Conservation (phyloP, 1,140 invertebrate species). For the Scylla paramamosain region DNA sequence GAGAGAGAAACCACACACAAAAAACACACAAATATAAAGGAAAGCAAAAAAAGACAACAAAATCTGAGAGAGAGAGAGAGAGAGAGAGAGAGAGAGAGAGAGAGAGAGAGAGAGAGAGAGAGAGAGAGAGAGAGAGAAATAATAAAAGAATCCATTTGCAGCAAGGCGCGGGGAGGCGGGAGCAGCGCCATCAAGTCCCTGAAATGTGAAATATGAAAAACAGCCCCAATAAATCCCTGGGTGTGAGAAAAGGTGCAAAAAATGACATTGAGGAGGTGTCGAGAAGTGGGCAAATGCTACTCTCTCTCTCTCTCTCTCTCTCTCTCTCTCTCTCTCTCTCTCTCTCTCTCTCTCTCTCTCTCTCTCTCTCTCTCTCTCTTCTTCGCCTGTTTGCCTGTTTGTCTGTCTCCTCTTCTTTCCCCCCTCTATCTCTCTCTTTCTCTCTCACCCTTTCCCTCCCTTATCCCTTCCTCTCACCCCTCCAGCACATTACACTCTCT, state of each 20-base stretch:
- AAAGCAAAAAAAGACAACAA: too few species aligned
- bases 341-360: slow-evolving; percentile 48
- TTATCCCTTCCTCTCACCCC: background rate
- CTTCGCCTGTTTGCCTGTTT: background rate
- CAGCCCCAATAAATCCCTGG: background rate
- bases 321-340: slow-evolving; percentile 39
- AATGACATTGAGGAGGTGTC: too few species aligned
- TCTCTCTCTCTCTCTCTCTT: slow-evolving; percentile 51
- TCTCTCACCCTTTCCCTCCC: background rate
- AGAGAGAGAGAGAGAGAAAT: background rate
- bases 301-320: background rate
- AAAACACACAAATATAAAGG: too few species aligned
- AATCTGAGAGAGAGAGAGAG: too few species aligned
- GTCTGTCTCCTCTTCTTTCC: background rate
- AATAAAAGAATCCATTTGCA: background rate
- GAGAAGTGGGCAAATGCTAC: background rate
- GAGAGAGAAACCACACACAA: too few species aligned
- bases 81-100: background rate
- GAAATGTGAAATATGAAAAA: background rate
- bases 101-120: background rate
- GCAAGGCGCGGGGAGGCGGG: background rate
- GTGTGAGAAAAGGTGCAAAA: background rate
- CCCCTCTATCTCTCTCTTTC: background rate
- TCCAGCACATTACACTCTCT: background rate
- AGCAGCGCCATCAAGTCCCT: background rate